These are phyloP conservation scores for Yponomeuta plumbellus DNA, from an alignment of 2,888 invertebrate species.

Conservation along the genomic window DNA sequence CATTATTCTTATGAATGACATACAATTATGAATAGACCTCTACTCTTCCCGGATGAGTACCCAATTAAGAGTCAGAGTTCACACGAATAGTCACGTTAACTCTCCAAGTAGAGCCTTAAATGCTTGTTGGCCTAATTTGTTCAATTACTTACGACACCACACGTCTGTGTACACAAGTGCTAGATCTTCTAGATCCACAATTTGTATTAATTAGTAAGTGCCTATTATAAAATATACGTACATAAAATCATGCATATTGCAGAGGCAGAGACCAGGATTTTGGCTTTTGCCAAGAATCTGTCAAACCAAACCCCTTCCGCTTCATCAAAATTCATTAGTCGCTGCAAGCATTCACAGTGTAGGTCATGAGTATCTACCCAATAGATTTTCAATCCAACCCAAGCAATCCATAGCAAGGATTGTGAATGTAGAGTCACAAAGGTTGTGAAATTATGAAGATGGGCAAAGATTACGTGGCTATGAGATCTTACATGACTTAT, in stretches of 20 bases:
- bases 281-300: too few relatives aligned
- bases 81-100: slow-evolving; percentile 26
- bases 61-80: slow-evolving; percentile 28
- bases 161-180: slow-evolving; percentile 9
- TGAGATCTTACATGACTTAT: slow-evolving; percentile 1
- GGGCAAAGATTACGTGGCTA: background rate
- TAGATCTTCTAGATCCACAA: slow-evolving; percentile 1
- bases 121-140: slow-evolving; percentile 13
- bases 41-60: background rate
- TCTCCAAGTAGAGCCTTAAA: background rate
- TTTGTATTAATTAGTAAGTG: background rate
- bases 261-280: too few relatives aligned
- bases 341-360: too few relatives aligned
- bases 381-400: too few relatives aligned
- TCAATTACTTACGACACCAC: slow-evolving; percentile 8
- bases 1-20: too few relatives aligned
- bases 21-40: background rate
- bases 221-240: background rate
- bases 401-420: background rate
- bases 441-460: background rate
- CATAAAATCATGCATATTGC: too few relatives aligned
- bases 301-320: too few relatives aligned
- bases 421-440: background rate
- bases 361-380: too few relatives aligned
- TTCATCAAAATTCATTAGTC: too few relatives aligned